Evolutionary conservation across 2,113 vertebrate genomes (phyloP), one percentile per base, ranked within the genome.

Genomic region (Apodemus speciosus): DNA sequence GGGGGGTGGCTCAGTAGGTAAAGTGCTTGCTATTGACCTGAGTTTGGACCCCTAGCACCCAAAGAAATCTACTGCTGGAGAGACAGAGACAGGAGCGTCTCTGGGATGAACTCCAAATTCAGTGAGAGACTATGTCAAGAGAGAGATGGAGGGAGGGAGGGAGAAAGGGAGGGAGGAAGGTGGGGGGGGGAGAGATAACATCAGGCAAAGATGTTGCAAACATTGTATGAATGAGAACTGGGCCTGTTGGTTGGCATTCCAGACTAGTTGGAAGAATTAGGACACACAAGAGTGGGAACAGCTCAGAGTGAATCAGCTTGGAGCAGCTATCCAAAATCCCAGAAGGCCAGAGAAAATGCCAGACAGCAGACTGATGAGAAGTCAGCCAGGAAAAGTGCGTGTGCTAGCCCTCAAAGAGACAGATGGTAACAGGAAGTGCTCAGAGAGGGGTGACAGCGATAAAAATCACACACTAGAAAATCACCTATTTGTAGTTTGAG

Each of bases 381-480:
- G 80, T 81, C 95, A 86, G 94, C 46, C 56, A 75, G 35, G 69
- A 92, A 81, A 94, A 94, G 75, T 90, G 80, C n/a, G n/a, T 51
- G 75, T 51, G 88, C 40, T 95, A 93, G 90, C 91, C 62, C 96
- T 96, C 64, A 92, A 83, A 91, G 91, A 96, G 94, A 93, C 96
- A 92, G 96, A 79, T 95, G 93, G 92, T n/a, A 7, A 92, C 94
- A 94, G 96, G 96, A 97, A 97, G 93, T 93, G 95, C 96, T 97
- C 96, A 92, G 93, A 71, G 53, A 94, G 9, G 53, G 75, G 79
- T 56, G 96, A 90, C 75, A 46, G 46, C 85, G 68, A 66, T 96
- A 81, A 94, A 97, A 96, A 94, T 96, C 96, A 96, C 95, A 93
- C 71, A 68, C 75, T 75, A 6, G 51, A 66, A 91, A 94, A 94